Percentiles rank a stretch among this genome's conserved stretches.
These are phyloP conservation scores for Cheilosia soror DNA, from an alignment of 2,888 invertebrate genomes.

Conservation along the genomic window DNA sequence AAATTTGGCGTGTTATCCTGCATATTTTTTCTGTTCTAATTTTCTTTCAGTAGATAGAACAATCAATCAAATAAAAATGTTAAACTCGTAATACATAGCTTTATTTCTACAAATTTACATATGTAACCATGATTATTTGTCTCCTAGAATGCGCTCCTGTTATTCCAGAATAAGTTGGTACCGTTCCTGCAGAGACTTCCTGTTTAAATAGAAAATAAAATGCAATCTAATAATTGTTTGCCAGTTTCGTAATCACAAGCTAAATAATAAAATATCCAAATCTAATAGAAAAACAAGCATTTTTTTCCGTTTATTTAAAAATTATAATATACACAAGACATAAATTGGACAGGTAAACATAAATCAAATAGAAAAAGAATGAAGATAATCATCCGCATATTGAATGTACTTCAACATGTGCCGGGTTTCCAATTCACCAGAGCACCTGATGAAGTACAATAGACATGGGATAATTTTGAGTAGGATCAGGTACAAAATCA, in stretches of 20 bases:
- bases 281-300: neutral
- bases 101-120: slow-evolving; percentile 13
- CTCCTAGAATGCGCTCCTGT: neutral
- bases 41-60: neutral
- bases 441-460: slow-evolving; percentile 99
- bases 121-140: neutral
- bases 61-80: neutral
- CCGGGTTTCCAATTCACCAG: slow-evolving; percentile 95
- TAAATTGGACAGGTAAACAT: neutral
- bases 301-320: neutral
- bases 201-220: neutral
- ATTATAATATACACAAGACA: neutral
- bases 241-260: neutral
- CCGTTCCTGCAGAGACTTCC: neutral
- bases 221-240: neutral
- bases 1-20: no score
- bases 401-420: slow-evolving; percentile 99
- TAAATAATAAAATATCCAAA: neutral
- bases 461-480: slow-evolving; percentile 92
- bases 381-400: slow-evolving; percentile 88
- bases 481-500: slow-evolving; percentile 49
- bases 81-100: neutral
- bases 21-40: no score
- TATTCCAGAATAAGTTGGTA: neutral
- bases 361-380: slow-evolving; percentile 36